A percentile compares a stretch with the other conserved stretches of the same genome.
These are phyloP conservation scores for Anoplopoma fimbria DNA, from an alignment of 2,113 vertebrate genomes.

Conservation along the genomic window DNA sequence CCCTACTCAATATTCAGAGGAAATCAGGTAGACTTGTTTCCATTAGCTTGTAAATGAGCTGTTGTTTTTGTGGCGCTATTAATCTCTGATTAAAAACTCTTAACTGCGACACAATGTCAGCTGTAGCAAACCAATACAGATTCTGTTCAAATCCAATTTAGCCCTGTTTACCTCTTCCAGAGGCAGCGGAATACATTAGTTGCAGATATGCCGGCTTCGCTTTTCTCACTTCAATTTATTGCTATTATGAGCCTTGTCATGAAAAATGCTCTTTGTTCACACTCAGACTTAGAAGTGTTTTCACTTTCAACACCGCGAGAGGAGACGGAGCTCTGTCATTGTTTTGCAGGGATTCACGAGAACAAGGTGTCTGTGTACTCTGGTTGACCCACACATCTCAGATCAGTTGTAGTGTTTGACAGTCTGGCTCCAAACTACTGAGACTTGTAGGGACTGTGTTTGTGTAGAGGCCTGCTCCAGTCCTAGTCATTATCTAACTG, in stretches of 20 bases:
- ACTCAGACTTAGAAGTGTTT: slow-evolving; percentile 13
- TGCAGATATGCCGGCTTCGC: neutral
- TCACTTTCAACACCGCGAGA: slow-evolving; percentile 4
- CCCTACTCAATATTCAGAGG: slow-evolving; percentile 57
- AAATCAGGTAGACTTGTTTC: slow-evolving; percentile 68
- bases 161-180: slow-evolving; percentile 24
- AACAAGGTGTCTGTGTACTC: slow-evolving; percentile 58
- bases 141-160: slow-evolving; percentile 45
- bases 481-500: slow-evolving; percentile 14
- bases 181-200: slow-evolving; percentile 11
- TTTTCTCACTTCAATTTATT: neutral
- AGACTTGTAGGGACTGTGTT: neutral
- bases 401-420: slow-evolving; percentile 36
- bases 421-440: slow-evolving; percentile 26
- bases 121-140: slow-evolving; percentile 32
- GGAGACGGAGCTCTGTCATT: slow-evolving; percentile 38
- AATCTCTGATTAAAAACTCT: slow-evolving; percentile 75
- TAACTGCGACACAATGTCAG: slow-evolving; percentile 55
- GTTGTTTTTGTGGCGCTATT: slow-evolving; percentile 63
- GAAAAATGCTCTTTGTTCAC: slow-evolving; percentile 45
- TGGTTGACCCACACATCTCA: slow-evolving; percentile 53
- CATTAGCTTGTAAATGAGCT: slow-evolving; percentile 70
- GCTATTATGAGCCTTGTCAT: slow-evolving; percentile 13
- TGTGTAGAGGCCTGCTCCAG: neutral
- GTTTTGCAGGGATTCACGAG: slow-evolving; percentile 49